Conservation (phyloP, 2,113 vertebrate species). For the Scytalopus superciliaris region DNA sequence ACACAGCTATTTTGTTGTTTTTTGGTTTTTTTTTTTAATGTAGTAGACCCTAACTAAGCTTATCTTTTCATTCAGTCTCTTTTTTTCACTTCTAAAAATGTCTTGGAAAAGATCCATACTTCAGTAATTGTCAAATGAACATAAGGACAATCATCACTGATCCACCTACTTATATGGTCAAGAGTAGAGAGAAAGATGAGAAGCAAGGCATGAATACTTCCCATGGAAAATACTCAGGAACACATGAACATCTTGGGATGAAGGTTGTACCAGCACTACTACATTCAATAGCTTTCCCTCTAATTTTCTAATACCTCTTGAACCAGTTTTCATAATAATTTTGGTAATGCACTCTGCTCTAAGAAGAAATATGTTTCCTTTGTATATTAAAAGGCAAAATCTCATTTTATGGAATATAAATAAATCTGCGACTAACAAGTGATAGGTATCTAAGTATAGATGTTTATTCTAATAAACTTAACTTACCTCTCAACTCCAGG, state of each 20-base stretch:
- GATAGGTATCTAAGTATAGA: not conserved
- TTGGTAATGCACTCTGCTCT: not conserved
- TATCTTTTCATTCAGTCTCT: not conserved
- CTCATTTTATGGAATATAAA: slow-evolving; percentile 2
- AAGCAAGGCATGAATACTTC: not conserved
- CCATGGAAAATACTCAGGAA: not conserved
- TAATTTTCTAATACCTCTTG: not conserved
- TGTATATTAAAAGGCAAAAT: not conserved
- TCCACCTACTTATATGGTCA: not conserved
- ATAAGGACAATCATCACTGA: not conserved
- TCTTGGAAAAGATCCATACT: not conserved
- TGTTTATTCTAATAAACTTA: slow-evolving; percentile 8
- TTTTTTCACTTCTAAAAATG: not conserved
- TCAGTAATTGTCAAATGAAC: not conserved
- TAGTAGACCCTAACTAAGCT: not conserved
- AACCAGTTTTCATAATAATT: not conserved
- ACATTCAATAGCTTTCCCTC: not conserved
- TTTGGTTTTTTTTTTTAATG: not conserved
- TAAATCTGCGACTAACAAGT: not conserved
- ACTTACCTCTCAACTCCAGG: not conserved
- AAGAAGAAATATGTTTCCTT: not conserved
- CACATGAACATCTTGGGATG: not conserved
- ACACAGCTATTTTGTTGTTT: not conserved
- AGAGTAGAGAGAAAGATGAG: not conserved
- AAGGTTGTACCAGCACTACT: not conserved